Conservation (phyloP, 2,797 vertebrate genomes). For the Paramormyrops hopkinsi region DNA sequence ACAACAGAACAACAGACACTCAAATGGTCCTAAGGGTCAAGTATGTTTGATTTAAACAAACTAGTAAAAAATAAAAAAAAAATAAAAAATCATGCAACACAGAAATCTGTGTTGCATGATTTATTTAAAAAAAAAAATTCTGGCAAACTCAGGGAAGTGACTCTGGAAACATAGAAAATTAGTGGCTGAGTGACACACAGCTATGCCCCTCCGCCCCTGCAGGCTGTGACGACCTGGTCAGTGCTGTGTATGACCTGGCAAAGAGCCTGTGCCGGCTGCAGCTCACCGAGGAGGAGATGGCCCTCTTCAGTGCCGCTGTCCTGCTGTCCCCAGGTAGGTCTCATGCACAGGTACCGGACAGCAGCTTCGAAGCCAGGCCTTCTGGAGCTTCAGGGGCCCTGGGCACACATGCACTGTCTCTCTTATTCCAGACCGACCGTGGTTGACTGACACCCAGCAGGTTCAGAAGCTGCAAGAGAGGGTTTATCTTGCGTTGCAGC, state of each 20-base stretch:
- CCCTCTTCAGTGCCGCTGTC: slow-evolving; percentile 78
- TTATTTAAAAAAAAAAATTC: too few species aligned
- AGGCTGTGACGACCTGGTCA: slow-evolving; percentile 85
- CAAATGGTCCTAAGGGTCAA: too few species aligned
- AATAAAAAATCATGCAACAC: too few species aligned
- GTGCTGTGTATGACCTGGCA: slow-evolving; percentile 73
- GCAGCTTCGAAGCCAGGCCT: not conserved
- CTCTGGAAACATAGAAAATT: not conserved
- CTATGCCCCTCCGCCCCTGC: not conserved
- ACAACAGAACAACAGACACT: too few species aligned
- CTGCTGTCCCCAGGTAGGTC: slow-evolving; percentile 77
- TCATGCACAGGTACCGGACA: not conserved
- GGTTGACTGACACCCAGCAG: slow-evolving; percentile 78
- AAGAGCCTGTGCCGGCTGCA: slow-evolving; percentile 75
- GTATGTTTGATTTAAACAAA: too few species aligned
- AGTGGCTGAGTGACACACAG: not conserved
- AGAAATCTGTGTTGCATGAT: too few species aligned
- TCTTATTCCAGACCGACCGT: slow-evolving; percentile 66
- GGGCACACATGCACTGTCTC: not conserved
- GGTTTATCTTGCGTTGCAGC: slow-evolving; percentile 76
- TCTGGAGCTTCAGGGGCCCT: not conserved
- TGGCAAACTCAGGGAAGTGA: not conserved
- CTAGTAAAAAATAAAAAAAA: too few species aligned
- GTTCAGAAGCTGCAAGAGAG: slow-evolving; percentile 84
- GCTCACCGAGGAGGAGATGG: slow-evolving; percentile 80